Evolutionary conservation across 1,140 invertebrate genomes (phyloP), one percentile per base, ranked within the genome.

Genomic region (Reticulitermes speratus): DNA sequence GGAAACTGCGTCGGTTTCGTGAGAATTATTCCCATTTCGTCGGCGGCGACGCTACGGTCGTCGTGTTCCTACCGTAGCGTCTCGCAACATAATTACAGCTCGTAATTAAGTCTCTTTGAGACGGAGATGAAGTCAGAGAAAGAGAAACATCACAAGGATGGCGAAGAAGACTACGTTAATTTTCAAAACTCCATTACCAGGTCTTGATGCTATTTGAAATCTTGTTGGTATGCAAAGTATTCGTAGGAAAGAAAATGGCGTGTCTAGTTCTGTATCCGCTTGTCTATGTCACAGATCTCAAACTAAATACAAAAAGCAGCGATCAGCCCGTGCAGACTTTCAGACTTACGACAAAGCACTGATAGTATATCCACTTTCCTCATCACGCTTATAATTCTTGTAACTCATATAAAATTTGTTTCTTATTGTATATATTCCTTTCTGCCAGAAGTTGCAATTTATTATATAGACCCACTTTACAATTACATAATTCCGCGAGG

Each of bases 91-190:
- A 75, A 75, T 75, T 75, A 75, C 65, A 75, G 65, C 65, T n/a
- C 65, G 65, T 75, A 75, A 75, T 75, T 75, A 75, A 75, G 65
- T 30, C 65, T 30, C 65, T 75, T 75, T 75, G 65, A 75, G 65
- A 75, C 65, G n/a, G n/a, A 75, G 25, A 75, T n/a, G 65, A 75
- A 75, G 65, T 0, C n/a, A 75, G 65, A 30, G 65, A 30, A 30
- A 75, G 65, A 75, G 65, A 75, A 25, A 75, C 65, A 30, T 75
- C 65, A 30, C n/a, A 75, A 75, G 65, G 65, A 30, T 75, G 30
- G 25, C 25, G 25, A 75, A 75, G 65, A 75, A 75, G 65, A 30
- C 65, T 75, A 30, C 65, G 65, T 75, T 75, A 25, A 75, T 75
- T 75, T 75, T 75, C 65, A 75, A 30, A 75, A 75, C 65, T 75